These are phyloP conservation scores for Liparis tanakae DNA, from an alignment of 2,797 vertebrate genomes.

Conservation along the genomic window DNA sequence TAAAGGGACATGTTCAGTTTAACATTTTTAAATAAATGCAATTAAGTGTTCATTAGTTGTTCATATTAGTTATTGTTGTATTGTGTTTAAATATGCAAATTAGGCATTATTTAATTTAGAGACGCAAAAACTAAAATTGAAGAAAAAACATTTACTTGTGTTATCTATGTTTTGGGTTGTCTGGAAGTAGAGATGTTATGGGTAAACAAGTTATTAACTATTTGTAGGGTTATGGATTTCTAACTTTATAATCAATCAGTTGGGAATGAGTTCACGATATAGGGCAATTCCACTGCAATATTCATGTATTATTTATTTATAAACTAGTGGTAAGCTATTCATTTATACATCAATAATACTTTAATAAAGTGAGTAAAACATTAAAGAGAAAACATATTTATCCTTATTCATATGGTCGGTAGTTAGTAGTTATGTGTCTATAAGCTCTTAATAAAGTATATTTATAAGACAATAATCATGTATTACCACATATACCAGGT, in stretches of 20 bases:
- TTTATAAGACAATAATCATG: neutral
- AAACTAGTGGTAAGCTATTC: neutral
- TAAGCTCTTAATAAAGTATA: neutral
- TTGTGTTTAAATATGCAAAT: neutral
- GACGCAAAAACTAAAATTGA: neutral
- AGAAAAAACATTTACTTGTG: neutral
- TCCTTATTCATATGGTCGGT: neutral
- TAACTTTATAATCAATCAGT: neutral
- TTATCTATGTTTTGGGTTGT: neutral
- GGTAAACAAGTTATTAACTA: neutral
- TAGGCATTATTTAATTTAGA: neutral
- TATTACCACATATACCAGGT: neutral
- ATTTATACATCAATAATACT: neutral
- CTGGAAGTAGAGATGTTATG: neutral
- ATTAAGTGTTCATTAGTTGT: too few relatives aligned
- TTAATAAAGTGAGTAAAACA: neutral
- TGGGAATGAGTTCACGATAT: neutral
- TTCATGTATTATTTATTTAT: neutral
- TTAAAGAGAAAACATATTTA: neutral
- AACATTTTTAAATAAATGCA: neutral
- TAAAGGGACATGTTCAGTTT: neutral
- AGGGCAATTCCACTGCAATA: neutral
- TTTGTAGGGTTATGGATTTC: neutral
- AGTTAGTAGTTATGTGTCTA: neutral
- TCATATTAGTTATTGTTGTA: neutral